Base-by-base conservation (phyloP, 2,797 vertebrate genomes). In the Oophaga sylvatica region DNA sequence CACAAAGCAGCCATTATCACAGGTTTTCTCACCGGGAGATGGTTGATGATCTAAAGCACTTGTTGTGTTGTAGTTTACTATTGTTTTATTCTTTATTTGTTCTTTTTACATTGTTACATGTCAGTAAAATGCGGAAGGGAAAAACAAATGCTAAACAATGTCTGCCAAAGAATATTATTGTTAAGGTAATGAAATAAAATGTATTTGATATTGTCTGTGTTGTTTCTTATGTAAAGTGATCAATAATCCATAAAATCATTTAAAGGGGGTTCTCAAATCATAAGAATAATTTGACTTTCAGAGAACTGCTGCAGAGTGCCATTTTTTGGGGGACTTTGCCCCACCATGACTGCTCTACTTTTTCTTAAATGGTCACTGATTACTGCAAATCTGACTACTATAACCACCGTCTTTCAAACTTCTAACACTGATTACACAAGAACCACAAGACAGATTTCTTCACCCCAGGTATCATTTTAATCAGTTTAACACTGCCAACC, bases 141-240 rank as follows among this genome's bases (percentile, higher is more conserved):
- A 4, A 15, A 68, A 31, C n/a, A 19, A 45, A 20, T 31, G 41
- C 17, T 73, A 9, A 73, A 7, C 0, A 7, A 2, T 56, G 20
- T 16, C 45, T 77, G 75, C 75, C 75, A 77, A 56, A 77, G 75
- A 77, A 77, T 22, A 56, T 53, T 75, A 48, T 56, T 77, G 75
- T 56, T 26, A 16, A 15, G 75, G 45, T 75, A 20, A 48, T 11
- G 8, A 53, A 75, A 77, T 77, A 77, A 77, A 76, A 77, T n/a
- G 8, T 77, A 56, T 56, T 56, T 16, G 12, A 77, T 56, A 53
- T 26, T 56, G 75, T 56, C 22, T 1, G 13, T 26, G 41, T 76
- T 53, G 48, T 77, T 77, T 73, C 17, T 45, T 56, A 2, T 77
- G 5, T 48, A 26, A 77, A 77, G 6, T 77, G 12, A 48, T 35